These are phyloP conservation scores for Miltochrista miniata DNA, from an alignment of 2,888 invertebrate species.

Conservation along the genomic window DNA sequence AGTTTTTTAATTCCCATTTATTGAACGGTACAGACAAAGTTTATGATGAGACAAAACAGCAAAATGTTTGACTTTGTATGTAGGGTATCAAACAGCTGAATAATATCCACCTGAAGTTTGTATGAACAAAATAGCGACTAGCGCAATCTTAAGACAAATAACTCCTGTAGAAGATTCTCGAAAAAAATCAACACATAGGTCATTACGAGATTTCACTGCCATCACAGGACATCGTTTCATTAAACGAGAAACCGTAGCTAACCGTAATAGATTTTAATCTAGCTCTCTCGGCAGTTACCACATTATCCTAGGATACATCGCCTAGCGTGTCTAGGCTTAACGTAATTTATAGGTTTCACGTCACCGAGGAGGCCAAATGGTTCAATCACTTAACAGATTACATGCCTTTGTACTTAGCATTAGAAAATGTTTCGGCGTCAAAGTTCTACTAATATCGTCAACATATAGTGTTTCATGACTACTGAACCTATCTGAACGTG, in stretches of 20 bases:
- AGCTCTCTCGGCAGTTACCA: not conserved
- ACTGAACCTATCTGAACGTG: not conserved
- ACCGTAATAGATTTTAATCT: constrained; percentile 1
- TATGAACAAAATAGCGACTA: no score
- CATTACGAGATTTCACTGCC: no score
- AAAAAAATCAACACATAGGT: no score
- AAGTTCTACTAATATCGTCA: not conserved
- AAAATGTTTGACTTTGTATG: no score
- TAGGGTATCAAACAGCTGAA: no score
- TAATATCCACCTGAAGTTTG: no score
- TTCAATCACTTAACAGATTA: constrained; percentile 40
- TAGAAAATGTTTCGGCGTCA: constrained; percentile 16
- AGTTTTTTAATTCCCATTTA: no score
- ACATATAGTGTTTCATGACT: not conserved
- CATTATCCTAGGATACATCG: constrained; percentile 1
- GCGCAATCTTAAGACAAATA: no score
- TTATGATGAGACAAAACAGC: no score
- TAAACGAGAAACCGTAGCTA: not conserved
- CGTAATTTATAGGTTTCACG: constrained; percentile 13
- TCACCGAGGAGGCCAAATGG: constrained; percentile 29
- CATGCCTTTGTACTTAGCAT: constrained; percentile 36
- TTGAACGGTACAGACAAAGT: no score
- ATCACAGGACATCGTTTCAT: no score
- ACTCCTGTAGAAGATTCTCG: no score
- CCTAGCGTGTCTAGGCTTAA: constrained; percentile 5